These are phyloP conservation scores for Drosophila neonasuta DNA, from an alignment of 2,888 invertebrate species.

Conservation along the genomic window DNA sequence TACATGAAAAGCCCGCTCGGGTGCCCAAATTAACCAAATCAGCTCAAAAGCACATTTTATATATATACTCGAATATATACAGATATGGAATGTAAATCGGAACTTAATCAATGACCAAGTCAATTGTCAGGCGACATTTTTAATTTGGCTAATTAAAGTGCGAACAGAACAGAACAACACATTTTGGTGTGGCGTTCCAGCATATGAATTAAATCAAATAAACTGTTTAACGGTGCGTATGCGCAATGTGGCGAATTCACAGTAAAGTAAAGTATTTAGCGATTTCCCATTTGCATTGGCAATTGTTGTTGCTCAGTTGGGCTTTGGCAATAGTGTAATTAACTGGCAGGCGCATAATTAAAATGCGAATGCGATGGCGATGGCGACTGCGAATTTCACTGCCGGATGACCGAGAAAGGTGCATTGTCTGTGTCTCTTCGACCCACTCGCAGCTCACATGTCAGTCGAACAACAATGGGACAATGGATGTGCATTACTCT, in stretches of 20 bases:
- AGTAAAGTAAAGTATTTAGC: constrained; percentile 14
- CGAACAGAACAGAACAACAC: constrained; percentile 7
- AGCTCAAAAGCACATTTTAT: constrained; percentile 41
- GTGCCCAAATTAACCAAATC: constrained; percentile 56
- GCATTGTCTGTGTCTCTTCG: constrained; percentile 29
- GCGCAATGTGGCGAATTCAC: constrained; percentile 51
- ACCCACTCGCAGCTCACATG: constrained; percentile 39
- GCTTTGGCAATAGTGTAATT: constrained; percentile 42
- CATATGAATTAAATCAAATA: constrained; percentile 34
- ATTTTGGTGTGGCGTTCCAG: constrained; percentile 3
- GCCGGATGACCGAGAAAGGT: constrained; percentile 32
- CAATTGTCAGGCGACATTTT: constrained; percentile 34
- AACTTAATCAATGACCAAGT: constrained; percentile 38
- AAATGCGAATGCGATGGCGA: constrained; percentile 34
- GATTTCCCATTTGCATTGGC: constrained; percentile 4
- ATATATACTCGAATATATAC: not conserved
- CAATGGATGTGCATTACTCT: constrained; percentile 24
- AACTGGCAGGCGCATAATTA: constrained; percentile 56
- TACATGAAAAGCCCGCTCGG: constrained; percentile 7
- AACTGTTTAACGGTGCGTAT: constrained; percentile 60
- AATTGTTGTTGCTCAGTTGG: constrained; percentile 6
- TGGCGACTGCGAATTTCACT: constrained; percentile 16
- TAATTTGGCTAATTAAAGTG: constrained; percentile 49
- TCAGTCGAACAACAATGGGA: constrained; percentile 53
- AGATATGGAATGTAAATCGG: constrained; percentile 6